Percentiles rank a stretch among this genome's conserved stretches.
phyloP scores from a whole-genome alignment of 2,113 vertebrate genomes.

The Xenopus borealis region DNA sequence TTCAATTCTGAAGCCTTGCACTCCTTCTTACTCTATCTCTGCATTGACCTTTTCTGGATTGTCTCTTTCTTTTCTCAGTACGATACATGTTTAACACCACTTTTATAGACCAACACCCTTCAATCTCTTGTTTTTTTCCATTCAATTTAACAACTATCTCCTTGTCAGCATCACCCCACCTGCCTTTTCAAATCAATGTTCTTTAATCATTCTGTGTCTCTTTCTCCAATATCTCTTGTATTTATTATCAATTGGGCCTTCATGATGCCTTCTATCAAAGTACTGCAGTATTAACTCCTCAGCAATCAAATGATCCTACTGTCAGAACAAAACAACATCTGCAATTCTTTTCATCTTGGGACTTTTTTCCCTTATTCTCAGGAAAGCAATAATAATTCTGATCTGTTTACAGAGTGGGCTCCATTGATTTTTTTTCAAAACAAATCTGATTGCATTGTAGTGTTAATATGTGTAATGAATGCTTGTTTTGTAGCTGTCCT shows the following conservation, averaged over 20 bases:
- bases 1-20: conserved; percentile 1
- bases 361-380: background rate
- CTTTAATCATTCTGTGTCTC: conserved; percentile 34
- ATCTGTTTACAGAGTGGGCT: too few relatives aligned
- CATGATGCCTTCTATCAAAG: conserved; percentile 4
- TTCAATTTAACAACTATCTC: conserved; percentile 33
- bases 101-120: conserved; percentile 35
- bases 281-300: background rate
- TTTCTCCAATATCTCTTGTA: conserved; percentile 34
- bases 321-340: background rate
- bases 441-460: too few relatives aligned
- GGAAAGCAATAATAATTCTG: background rate
- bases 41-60: conserved; percentile 20
- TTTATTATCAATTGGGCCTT: conserved; percentile 28
- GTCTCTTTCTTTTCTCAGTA: conserved; percentile 15
- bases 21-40: conserved; percentile 1
- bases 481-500: too few relatives aligned
- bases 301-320: background rate
- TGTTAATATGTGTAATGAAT: too few relatives aligned
- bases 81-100: conserved; percentile 32
- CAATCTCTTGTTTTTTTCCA: conserved; percentile 24
- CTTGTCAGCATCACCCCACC: conserved; percentile 32
- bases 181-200: conserved; percentile 35
- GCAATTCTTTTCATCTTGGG: too few relatives aligned
- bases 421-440: too few relatives aligned